These are phyloP conservation scores for Rattus rattus DNA, from an alignment of 2,113 vertebrate species.

Conservation along the genomic window DNA sequence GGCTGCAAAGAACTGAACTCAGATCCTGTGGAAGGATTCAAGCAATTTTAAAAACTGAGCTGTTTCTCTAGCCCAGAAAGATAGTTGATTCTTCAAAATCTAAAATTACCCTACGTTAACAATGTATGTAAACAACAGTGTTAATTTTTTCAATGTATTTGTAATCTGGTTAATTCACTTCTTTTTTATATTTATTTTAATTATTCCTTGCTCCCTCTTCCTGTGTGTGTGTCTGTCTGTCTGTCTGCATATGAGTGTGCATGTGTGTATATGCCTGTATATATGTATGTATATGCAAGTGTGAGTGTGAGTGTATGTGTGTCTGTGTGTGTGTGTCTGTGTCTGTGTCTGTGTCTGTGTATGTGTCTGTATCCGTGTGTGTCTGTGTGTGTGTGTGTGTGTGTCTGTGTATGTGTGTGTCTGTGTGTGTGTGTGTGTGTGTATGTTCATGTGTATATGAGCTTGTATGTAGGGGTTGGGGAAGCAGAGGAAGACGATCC, in stretches of 20 bases:
- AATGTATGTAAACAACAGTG: slow-evolving; percentile 42
- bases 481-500: background rate
- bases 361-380: background rate
- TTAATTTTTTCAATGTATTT: background rate
- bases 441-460: background rate
- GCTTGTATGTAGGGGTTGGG: background rate
- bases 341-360: background rate
- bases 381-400: background rate
- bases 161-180: slow-evolving; percentile 7
- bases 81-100: slow-evolving; percentile 46
- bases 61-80: background rate
- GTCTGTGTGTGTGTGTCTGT: background rate
- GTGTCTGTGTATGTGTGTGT: background rate
- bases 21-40: background rate
- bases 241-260: background rate
- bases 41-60: background rate
- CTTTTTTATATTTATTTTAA: background rate
- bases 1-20: background rate
- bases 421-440: background rate
- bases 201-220: background rate
- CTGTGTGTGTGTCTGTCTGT: background rate
- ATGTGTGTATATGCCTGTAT: background rate
- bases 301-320: background rate
- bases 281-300: no score
- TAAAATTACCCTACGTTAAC: background rate